A percentile compares a stretch with the other conserved stretches of the same genome.
phyloP scores from a whole-genome alignment of 53 echinoderm and acorn worm genomes.

The Holothuria leucospilota region DNA sequence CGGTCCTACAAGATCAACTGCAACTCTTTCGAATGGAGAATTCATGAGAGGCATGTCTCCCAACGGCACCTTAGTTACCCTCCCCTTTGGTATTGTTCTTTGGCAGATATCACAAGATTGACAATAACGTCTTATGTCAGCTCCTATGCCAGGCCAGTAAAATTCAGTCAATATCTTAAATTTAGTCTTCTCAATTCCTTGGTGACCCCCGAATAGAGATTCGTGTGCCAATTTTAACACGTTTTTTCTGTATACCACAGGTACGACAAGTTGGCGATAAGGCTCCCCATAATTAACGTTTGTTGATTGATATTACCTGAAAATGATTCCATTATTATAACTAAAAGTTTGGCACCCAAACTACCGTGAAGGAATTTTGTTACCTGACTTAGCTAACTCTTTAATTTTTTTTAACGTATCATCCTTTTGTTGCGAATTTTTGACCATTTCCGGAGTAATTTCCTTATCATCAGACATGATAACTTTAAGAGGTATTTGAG shows the following conservation, averaged over 20 bases:
- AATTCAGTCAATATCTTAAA: neutral
- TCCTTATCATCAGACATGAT: conserved; percentile 6
- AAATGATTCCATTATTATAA: neutral
- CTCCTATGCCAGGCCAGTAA: conserved; percentile 46
- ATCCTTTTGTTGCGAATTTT: conserved; percentile 17
- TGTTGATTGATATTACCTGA: conserved; percentile 41
- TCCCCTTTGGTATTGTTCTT: too few relatives aligned
- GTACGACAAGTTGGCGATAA: conserved; percentile 40
- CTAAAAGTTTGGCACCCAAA: conserved; percentile 12
- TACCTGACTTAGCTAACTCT: conserved; percentile 3
- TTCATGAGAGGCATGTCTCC: conserved; percentile 53
- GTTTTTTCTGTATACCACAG: neutral
- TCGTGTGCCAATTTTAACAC: conserved; percentile 57
- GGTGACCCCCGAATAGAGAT: conserved; percentile 50
- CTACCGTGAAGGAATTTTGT: neutral
- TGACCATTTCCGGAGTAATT: conserved; percentile 29
- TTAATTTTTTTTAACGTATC: conserved; percentile 14
- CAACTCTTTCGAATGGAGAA: conserved; percentile 50
- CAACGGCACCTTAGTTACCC: conserved; percentile 36
- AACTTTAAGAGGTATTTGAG: neutral
- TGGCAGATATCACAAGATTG: conserved; percentile 45
- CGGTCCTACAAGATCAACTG: conserved; percentile 53
- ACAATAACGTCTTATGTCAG: conserved; percentile 26
- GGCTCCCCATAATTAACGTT: neutral
- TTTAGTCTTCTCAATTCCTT: too few relatives aligned